These are phyloP conservation scores for Rostratula benghalensis DNA, from an alignment of 2,113 vertebrate species.

Conservation along the genomic window DNA sequence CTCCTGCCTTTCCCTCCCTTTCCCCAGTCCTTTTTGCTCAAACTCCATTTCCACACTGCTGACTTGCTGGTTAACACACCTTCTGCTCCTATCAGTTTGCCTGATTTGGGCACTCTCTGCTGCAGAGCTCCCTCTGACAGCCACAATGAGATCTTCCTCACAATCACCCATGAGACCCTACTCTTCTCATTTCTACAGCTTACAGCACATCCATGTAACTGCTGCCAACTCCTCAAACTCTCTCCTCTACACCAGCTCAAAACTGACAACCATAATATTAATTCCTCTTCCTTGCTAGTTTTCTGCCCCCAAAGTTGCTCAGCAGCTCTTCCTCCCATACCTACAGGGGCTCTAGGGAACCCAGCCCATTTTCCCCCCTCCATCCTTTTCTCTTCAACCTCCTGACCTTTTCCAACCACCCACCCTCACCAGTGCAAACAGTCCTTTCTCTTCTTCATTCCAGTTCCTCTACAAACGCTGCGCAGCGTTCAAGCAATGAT, in stretches of 20 bases:
- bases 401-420: neutral
- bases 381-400: neutral
- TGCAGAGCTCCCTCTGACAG: neutral
- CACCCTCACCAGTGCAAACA: neutral
- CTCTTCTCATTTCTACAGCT: neutral
- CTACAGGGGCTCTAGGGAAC: neutral
- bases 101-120: neutral
- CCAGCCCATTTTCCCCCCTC: neutral
- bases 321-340: neutral
- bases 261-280: neutral
- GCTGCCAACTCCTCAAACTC: neutral
- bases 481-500: neutral
- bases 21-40: neutral
- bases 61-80: neutral
- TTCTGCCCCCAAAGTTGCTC: neutral
- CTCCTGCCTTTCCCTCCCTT: neutral
- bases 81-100: neutral
- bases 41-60: neutral
- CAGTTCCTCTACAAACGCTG: neutral
- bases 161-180: neutral
- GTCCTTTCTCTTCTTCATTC: neutral
- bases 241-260: neutral
- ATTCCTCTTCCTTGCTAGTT: neutral
- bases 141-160: neutral
- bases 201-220: fast-evolving